A percentile compares a stretch with the other conserved stretches of the same genome.
Evolutionary conservation across 92 coral and sea anemone genomes (phyloP).

Genomic region (Parazoanthus swiftii): DNA sequence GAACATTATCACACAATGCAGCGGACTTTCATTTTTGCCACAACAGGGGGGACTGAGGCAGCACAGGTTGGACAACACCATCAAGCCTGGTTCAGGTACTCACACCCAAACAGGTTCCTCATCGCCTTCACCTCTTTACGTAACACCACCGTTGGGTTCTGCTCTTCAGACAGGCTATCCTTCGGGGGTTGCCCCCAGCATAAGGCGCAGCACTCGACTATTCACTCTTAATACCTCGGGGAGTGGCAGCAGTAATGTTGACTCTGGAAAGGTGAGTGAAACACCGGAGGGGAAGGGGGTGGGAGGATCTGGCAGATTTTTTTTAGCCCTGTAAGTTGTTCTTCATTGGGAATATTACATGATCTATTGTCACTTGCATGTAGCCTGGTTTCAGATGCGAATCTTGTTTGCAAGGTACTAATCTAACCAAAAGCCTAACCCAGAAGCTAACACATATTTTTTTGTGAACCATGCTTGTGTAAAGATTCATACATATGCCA

Average conservation of each 20-base stretch:
- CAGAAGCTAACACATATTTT: too few relatives aligned
- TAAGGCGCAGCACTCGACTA: slow-evolving; percentile 89
- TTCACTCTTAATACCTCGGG: slow-evolving; percentile 73
- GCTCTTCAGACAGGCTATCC: slow-evolving; percentile 64
- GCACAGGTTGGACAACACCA: slow-evolving; percentile 31
- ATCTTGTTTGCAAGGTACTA: too few relatives aligned
- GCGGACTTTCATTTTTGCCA: background rate
- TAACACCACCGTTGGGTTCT: slow-evolving; percentile 73
- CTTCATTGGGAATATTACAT: too few relatives aligned
- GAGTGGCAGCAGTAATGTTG: slow-evolving; percentile 50
- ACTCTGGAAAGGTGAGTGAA: slow-evolving; percentile 30
- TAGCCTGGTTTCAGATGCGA: too few relatives aligned
- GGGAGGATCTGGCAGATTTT: background rate
- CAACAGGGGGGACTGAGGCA: slow-evolving; percentile 15
- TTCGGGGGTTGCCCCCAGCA: slow-evolving; percentile 66
- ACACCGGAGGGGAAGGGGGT: background rate
- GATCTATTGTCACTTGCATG: too few relatives aligned
- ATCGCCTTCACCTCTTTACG: slow-evolving; percentile 53
- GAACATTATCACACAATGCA: too few relatives aligned
- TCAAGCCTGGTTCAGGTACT: slow-evolving; percentile 50
- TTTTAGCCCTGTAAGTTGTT: background rate
- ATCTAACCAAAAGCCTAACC: too few relatives aligned
- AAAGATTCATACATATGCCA: too few relatives aligned
- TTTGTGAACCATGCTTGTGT: too few relatives aligned
- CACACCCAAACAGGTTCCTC: slow-evolving; percentile 51